Base-by-base conservation (phyloP, 2,113 vertebrate genomes). In the Forbesichthys agassizii region DNA sequence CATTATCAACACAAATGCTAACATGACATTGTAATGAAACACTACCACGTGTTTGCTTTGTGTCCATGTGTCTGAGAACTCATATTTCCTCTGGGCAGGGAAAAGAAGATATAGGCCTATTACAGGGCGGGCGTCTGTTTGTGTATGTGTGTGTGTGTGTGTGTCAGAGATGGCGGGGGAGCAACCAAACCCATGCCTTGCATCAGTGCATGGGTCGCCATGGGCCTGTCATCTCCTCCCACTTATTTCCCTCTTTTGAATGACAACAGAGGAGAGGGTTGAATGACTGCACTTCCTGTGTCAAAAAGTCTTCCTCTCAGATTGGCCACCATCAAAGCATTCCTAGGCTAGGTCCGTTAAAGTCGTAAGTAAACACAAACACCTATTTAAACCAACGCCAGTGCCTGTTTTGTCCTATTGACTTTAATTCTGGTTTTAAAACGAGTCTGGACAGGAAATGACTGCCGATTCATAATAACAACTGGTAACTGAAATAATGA, bases 211-310 rank as follows among this genome's bases (percentile, higher is more conserved):
- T 58, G 36, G 10, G 86, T 88, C 86, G 75, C 72, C 62, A 64
- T 75, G 74, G 68, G 54, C 69, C 69, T 64, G 82, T 87, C 87
- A 85, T 72, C 67, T 85, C 83, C 84, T 82, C 86, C 87, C 72
- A 48, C 18, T 59, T 36, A 20, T 11, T 27, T 65, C 12, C 42
- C 56, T 14, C 51, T 62, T 64, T 46, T 47, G 7, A 18, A 5
- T 48, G 42, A 16, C 61, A 20, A 42, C 72, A 66, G 68, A 73
- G 61, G 36, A 62, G 57, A 66, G 62, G 74, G 69, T 74, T 77
- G 84, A 87, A 81, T 84, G 87, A 87, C 81, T 71, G n/a, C 9
- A 6, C 74, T 90, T 91, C 90, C 88, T 91, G 90, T 91, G 88
- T 86, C 87, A 88, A 86, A 83, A 84, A 33, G 71, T 85, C 86